Conservation (phyloP, 2,888 invertebrate species). For the Oligia latruncula region DNA sequence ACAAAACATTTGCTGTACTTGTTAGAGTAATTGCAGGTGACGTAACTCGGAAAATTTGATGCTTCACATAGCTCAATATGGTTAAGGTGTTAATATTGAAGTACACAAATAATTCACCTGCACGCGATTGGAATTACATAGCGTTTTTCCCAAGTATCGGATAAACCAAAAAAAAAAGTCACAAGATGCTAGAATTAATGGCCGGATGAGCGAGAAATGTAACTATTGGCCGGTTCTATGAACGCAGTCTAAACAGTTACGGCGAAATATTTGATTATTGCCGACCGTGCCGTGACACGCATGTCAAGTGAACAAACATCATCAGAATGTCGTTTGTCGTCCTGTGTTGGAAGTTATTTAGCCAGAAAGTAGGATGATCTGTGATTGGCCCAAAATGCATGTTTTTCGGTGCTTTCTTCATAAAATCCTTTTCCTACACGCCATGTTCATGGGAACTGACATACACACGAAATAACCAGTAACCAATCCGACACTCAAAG, state of each 20-base stretch:
- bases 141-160: neutral
- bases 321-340: neutral
- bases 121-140: neutral
- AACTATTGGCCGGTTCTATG: neutral
- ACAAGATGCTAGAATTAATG: neutral
- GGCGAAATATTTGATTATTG: neutral
- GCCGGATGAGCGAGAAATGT: neutral
- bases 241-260: neutral
- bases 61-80: neutral
- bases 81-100: slow-evolving; percentile 1
- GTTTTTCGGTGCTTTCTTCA: neutral
- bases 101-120: neutral
- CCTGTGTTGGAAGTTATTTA: neutral
- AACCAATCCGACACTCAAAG: neutral
- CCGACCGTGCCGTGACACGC: neutral
- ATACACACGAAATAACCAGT: neutral
- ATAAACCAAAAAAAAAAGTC: neutral
- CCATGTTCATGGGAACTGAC: neutral
- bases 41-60: neutral
- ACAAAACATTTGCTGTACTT: slow-evolving; percentile 5
- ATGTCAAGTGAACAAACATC: neutral
- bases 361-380: neutral
- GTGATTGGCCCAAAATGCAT: neutral
- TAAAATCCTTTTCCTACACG: neutral
- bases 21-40: neutral